Conservation (phyloP, 35 echinoderm and acorn worm genomes). For the Heliocidaris erythrogramma region DNA sequence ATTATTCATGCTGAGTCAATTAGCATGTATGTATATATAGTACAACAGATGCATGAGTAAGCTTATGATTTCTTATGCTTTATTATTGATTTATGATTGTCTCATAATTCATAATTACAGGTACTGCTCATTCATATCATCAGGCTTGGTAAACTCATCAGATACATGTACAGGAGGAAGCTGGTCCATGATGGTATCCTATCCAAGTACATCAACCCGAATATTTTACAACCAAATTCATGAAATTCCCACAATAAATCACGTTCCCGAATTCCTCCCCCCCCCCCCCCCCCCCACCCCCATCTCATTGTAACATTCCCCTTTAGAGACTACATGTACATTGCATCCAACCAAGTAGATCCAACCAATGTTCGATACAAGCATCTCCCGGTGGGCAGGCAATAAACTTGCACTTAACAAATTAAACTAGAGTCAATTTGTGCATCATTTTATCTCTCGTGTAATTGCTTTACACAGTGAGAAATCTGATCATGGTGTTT, state of each 20-base stretch:
- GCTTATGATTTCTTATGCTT: too few relatives aligned
- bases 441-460: neutral
- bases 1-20: too few relatives aligned
- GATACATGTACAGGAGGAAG: too few relatives aligned
- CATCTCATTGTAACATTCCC: neutral
- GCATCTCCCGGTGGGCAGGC: neutral
- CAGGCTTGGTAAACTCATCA: too few relatives aligned
- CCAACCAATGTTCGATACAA: neutral
- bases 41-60: too few relatives aligned
- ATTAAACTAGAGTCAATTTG: neutral
- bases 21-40: too few relatives aligned
- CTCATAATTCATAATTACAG: too few relatives aligned
- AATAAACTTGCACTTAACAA: neutral
- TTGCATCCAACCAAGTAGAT: neutral
- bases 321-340: neutral
- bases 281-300: neutral
- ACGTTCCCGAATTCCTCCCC: neutral
- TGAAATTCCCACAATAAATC: neutral
- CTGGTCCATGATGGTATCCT: too few relatives aligned
- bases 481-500: neutral
- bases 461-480: neutral
- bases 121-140: too few relatives aligned
- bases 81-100: too few relatives aligned
- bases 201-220: too few relatives aligned
- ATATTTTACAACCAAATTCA: too few relatives aligned